phyloP scores from a whole-genome alignment of 2,888 invertebrate genomes.

The Agriopis aurantiaria region DNA sequence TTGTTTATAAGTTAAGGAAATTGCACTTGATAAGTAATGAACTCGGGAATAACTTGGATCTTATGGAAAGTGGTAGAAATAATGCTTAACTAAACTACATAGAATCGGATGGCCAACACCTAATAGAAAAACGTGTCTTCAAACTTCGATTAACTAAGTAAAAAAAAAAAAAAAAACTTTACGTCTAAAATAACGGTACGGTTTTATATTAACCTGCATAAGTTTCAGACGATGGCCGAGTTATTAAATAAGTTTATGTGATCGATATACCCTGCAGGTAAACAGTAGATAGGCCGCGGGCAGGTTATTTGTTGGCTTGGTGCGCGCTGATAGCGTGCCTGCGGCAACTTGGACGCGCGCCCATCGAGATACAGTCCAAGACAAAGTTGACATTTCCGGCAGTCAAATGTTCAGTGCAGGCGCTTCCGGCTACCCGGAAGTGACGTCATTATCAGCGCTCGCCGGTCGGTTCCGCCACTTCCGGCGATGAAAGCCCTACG shows the following conservation, averaged over 20 bases:
- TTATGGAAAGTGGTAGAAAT: neutral
- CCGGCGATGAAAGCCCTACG: slow-evolving; percentile 39
- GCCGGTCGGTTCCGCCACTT: slow-evolving; percentile 43
- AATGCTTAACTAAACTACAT: no score
- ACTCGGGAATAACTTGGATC: neutral
- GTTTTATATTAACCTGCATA: neutral
- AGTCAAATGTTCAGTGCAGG: slow-evolving; percentile 35
- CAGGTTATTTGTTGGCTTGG: slow-evolving; percentile 14
- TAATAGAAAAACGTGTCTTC: no score
- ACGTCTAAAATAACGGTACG: no score
- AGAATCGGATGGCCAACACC: no score
- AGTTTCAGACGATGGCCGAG: neutral
- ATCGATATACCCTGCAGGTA: neutral
- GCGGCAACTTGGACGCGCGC: slow-evolving; percentile 12
- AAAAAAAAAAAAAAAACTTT: no score
- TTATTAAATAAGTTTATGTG: neutral
- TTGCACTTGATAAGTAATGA: neutral
- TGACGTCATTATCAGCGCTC: slow-evolving; percentile 48
- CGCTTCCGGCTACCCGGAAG: slow-evolving; percentile 40
- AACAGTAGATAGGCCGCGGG: slow-evolving; percentile 1
- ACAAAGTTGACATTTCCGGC: slow-evolving; percentile 46
- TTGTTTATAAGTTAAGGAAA: slow-evolving; percentile 21
- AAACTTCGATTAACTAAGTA: no score
- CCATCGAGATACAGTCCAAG: slow-evolving; percentile 35
- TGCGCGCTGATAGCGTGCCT: slow-evolving; percentile 20